Evolutionary conservation across 2,113 vertebrate genomes (phyloP), one percentile per base, ranked within the genome.

Genomic region (Myrmecobius fasciatus): DNA sequence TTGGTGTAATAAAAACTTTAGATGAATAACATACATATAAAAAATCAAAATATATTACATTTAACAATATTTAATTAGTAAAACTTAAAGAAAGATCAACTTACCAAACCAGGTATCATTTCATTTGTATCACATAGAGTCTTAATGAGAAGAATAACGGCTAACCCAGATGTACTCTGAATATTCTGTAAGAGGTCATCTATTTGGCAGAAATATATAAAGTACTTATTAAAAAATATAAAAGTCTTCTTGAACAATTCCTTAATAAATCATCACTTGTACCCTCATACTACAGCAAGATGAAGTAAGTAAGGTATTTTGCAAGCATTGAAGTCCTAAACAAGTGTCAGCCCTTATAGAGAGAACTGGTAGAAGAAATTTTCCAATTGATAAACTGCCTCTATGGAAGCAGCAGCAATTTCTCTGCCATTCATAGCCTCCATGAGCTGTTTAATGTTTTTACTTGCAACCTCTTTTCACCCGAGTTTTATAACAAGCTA

Each of bases 131-230:
- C 98, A 97, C 99, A 98, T 98, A 99, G 98, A 43, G 98, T 98
- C 96, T 99, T 98, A 97, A 98, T 98, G 93, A 99, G 98, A 54
- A 99, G 98, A 96, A 99, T 98, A 53, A 99, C 97, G 0, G 99
- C 99, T 98, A 99, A 99, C 67, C 99, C 99, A 0, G 99, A 99
- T 10, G 99, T 99, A 52, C 99, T 99, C 97, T 99, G 99, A 91
- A 99, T 98, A 25, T 99, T 98, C 97, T 99, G 99, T 96, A 99
- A 96, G 1, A 99, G 99, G 49, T 99, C 98, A 98, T 98, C 99
- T 99, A 89, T 94, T 96, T 75, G 89, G 47, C 47, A 97, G 89
- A 89, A 91, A 93, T 92, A 52, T 0, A 96, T 52, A 95, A 22
- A 96, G 2, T 0, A 31, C 25, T 25, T 56, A 25, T 97, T 92